Percentiles rank a stretch among this genome's conserved stretches.
phyloP scores from a whole-genome alignment of 2,113 vertebrate genomes.

The Bothrops jararaca region DNA sequence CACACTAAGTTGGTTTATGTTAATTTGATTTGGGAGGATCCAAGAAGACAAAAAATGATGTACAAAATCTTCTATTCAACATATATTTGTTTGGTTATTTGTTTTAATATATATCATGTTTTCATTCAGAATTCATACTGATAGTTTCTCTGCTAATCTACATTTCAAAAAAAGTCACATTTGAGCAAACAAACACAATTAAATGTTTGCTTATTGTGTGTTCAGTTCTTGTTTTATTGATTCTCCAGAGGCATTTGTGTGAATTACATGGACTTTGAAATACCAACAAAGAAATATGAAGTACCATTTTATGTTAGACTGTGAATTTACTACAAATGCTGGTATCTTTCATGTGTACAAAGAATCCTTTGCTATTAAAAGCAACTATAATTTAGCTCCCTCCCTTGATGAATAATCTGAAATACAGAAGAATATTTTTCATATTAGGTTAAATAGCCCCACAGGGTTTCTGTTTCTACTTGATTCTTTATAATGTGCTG shows the following conservation, averaged over 20 bases:
- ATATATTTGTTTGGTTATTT: neutral
- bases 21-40: neutral
- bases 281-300: neutral
- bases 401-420: neutral
- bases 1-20: neutral
- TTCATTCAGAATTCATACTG: neutral
- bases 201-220: neutral
- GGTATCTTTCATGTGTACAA: neutral
- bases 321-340: neutral
- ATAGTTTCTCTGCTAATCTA: neutral
- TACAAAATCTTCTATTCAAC: neutral
- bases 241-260: neutral
- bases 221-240: neutral
- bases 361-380: neutral
- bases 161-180: neutral
- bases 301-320: neutral
- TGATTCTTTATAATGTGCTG: neutral
- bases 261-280: neutral
- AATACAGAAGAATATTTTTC: neutral
- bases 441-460: neutral
- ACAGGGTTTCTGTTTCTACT: neutral
- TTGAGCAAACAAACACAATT: neutral
- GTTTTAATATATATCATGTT: neutral
- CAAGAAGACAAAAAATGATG: neutral
- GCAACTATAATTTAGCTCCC: neutral